phyloP scores from a whole-genome alignment of 2,888 invertebrate genomes.

The Plebejus anna region DNA sequence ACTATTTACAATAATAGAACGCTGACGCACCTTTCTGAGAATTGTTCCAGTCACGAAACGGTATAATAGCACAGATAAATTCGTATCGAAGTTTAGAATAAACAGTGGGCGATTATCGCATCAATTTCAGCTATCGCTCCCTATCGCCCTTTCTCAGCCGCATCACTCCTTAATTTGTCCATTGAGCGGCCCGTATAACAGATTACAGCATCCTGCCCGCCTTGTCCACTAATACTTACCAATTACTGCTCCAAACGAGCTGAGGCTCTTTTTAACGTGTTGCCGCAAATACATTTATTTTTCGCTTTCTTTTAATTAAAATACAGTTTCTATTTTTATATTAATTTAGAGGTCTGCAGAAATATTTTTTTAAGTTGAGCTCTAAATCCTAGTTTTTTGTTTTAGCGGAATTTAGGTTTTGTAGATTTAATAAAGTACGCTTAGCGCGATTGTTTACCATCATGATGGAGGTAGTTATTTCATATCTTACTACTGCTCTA shows the following conservation, averaged over 20 bases:
- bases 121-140: constrained; percentile 28
- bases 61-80: not conserved
- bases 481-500: no score
- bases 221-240: constrained; percentile 35
- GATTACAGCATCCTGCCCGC: constrained; percentile 63
- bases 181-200: constrained; percentile 69
- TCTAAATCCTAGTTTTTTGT: not conserved
- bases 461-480: not conserved
- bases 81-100: constrained; percentile 1
- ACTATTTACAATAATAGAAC: not conserved
- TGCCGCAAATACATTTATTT: constrained; percentile 24
- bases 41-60: not conserved
- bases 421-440: not conserved
- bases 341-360: not conserved
- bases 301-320: constrained; percentile 21
- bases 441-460: not conserved
- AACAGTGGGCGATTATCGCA: constrained; percentile 25
- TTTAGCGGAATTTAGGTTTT: not conserved
- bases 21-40: not conserved
- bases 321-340: not conserved
- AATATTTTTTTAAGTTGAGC: not conserved
- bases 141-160: constrained; percentile 38
- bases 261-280: constrained; percentile 24
- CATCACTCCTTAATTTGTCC: constrained; percentile 55
- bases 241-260: constrained; percentile 37